Evolutionary conservation across 92 coral and sea anemone genomes (phyloP).

Genomic region (Muricea muricata): DNA sequence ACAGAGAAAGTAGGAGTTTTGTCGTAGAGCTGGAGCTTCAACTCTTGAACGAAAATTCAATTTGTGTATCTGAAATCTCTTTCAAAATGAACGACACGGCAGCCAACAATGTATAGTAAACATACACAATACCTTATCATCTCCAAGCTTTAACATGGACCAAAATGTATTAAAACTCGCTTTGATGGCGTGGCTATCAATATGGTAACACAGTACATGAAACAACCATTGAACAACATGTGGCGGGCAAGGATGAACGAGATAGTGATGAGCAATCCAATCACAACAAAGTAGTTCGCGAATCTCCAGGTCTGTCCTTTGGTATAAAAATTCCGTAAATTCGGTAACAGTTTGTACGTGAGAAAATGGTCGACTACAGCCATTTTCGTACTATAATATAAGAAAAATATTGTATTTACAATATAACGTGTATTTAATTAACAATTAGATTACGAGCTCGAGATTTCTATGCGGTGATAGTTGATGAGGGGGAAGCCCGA

Average conservation of each 20-base stretch:
- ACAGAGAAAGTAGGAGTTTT: too few species aligned
- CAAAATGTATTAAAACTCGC: slow-evolving; percentile 81
- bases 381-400: slow-evolving; percentile 4
- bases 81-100: too few species aligned
- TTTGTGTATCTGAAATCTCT: too few species aligned
- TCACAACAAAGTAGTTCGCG: slow-evolving; percentile 87
- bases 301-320: slow-evolving; percentile 60
- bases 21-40: too few species aligned
- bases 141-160: slow-evolving; percentile 70
- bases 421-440: too few species aligned
- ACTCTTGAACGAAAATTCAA: too few species aligned
- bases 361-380: slow-evolving; percentile 20
- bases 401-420: too few species aligned
- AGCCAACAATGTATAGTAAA: too few species aligned
- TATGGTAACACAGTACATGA: slow-evolving; percentile 78
- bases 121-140: slow-evolving; percentile 79
- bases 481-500: too few species aligned
- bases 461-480: too few species aligned
- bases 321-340: slow-evolving; percentile 56
- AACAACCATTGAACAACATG: slow-evolving; percentile 87
- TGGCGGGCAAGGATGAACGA: slow-evolving; percentile 81
- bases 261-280: slow-evolving; percentile 86
- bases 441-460: too few species aligned
- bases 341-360: not conserved
- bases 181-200: slow-evolving; percentile 68